Percentiles rank a stretch among this genome's conserved stretches.
Evolutionary conservation across 1,140 invertebrate genomes (phyloP).

Genomic region (Varroa destructor): DNA sequence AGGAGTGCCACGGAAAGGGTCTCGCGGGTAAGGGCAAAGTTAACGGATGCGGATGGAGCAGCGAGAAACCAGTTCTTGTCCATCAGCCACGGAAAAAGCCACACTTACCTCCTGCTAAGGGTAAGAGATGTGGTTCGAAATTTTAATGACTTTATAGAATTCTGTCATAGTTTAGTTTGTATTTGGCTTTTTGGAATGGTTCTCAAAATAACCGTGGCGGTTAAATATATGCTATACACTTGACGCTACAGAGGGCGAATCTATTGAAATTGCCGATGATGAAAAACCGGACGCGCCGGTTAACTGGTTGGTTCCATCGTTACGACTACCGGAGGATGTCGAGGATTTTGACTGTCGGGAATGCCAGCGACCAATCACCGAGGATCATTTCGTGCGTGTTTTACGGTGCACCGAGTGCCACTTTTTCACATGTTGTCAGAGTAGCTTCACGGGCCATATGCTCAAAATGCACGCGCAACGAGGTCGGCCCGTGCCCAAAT

Average conservation of each 20-base stretch:
- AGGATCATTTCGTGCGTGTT: slow-evolving; percentile 23
- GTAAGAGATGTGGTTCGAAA: background rate
- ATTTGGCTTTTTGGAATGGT: too few relatives aligned
- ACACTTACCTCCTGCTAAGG: background rate
- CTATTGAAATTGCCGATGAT: too few relatives aligned
- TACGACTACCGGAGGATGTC: slow-evolving; percentile 6
- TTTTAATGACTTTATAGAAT: too few relatives aligned
- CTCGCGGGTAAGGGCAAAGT: slow-evolving; percentile 19
- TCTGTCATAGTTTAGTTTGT: too few relatives aligned
- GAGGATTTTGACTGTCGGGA: slow-evolving; percentile 22
- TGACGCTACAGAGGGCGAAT: too few relatives aligned
- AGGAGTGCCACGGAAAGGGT: slow-evolving; percentile 5
- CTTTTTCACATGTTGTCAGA: slow-evolving; percentile 25
- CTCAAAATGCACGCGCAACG: slow-evolving; percentile 19
- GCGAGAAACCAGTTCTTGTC: slow-evolving; percentile 16
- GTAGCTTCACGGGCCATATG: slow-evolving; percentile 25
- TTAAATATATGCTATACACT: too few relatives aligned
- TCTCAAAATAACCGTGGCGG: too few relatives aligned
- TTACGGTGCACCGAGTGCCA: slow-evolving; percentile 21
- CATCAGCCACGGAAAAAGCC: slow-evolving; percentile 22
- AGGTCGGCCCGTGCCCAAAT: background rate
- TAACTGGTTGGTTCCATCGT: slow-evolving; percentile 10
- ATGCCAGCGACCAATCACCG: slow-evolving; percentile 10
- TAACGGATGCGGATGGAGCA: slow-evolving; percentile 9
- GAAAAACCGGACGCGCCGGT: background rate